phyloP scores from a whole-genome alignment of 2,113 vertebrate species.

The Mobula hypostoma region DNA sequence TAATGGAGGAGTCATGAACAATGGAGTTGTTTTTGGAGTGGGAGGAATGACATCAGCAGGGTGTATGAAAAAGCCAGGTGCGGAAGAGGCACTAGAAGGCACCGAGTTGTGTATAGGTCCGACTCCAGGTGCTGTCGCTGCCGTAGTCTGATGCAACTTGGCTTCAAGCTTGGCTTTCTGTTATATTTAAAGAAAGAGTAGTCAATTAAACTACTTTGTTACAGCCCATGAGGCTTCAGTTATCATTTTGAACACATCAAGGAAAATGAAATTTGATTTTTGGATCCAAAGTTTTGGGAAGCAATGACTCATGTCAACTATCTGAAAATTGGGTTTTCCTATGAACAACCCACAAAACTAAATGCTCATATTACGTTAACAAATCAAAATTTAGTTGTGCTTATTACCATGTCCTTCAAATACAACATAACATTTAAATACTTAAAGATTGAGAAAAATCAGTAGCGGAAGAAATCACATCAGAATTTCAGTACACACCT shows the following conservation, averaged over 20 bases:
- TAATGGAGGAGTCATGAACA: slow-evolving; percentile 97
- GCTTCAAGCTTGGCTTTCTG: slow-evolving; percentile 98
- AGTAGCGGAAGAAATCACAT: slow-evolving; percentile 42
- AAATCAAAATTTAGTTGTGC: background rate
- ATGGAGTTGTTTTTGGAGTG: slow-evolving; percentile 94
- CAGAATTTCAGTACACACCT: slow-evolving; percentile 78
- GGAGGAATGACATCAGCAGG: slow-evolving; percentile 96
- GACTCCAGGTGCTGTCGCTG: slow-evolving; percentile 69
- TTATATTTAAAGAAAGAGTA: slow-evolving; percentile 46
- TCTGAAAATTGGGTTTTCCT: background rate
- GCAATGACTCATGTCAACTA: background rate
- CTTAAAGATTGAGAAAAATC: background rate
- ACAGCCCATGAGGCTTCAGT: background rate
- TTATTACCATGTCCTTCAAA: background rate
- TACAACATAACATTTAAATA: background rate
- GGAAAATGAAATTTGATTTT: background rate
- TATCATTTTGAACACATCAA: slow-evolving; percentile 7
- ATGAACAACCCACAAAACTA: background rate
- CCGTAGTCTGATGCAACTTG: slow-evolving; percentile 95
- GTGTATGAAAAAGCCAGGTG: slow-evolving; percentile 95
- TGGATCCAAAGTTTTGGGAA: too few relatives aligned
- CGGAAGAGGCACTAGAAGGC: slow-evolving; percentile 83
- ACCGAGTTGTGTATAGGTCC: slow-evolving; percentile 89
- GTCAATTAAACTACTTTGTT: slow-evolving; percentile 40
- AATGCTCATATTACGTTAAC: background rate